A percentile compares a stretch with the other conserved stretches of the same genome.
These are phyloP conservation scores for Drosophila gaucha DNA, from an alignment of 2,888 invertebrate genomes.

Conservation along the genomic window DNA sequence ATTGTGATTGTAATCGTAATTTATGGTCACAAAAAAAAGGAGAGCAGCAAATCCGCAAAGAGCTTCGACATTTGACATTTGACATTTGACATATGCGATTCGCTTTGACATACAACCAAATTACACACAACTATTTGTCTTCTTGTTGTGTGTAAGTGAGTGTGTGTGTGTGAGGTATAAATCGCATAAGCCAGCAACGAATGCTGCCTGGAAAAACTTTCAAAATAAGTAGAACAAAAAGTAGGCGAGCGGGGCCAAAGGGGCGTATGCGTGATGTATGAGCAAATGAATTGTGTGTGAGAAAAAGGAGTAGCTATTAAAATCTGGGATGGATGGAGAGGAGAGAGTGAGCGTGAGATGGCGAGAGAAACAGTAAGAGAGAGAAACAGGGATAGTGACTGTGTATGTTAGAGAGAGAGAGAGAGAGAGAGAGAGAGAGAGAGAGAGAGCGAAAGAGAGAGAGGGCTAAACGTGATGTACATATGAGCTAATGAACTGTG, in stretches of 20 bases:
- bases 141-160: constrained; percentile 4
- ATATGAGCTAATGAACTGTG: no score
- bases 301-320: constrained; percentile 30
- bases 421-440: neutral
- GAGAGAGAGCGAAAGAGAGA: neutral
- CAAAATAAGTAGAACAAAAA: neutral
- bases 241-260: neutral
- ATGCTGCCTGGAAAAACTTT: constrained; percentile 5
- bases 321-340: constrained; percentile 29
- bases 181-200: constrained; percentile 59
- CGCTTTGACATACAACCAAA: constrained; percentile 74
- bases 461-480: no score
- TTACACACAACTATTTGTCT: constrained; percentile 76
- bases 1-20: constrained; percentile 78
- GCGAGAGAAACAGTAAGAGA: neutral
- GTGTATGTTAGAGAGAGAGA: neutral
- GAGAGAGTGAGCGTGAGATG: no score
- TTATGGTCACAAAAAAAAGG: constrained; percentile 60
- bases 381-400: neutral
- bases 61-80: constrained; percentile 70
- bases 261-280: constrained; percentile 47
- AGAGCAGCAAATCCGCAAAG: constrained; percentile 42
- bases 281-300: constrained; percentile 22
- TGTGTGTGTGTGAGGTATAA: constrained; percentile 28
- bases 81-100: constrained; percentile 76